phyloP scores from a whole-genome alignment of 1,140 invertebrate species.

The Ips typographus region DNA sequence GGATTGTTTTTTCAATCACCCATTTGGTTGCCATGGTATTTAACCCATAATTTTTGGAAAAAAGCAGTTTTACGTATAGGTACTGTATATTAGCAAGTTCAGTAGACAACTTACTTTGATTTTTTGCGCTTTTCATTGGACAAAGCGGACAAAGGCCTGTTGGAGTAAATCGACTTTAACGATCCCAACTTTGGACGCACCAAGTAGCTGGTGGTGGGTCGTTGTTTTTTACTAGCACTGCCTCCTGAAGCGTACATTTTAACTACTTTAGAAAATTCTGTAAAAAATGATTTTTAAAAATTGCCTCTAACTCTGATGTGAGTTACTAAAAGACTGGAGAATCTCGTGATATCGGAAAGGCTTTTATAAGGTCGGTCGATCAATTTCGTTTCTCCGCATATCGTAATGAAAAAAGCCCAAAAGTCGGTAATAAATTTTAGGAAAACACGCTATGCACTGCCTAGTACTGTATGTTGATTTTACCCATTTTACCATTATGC shows the following conservation, averaged over 20 bases:
- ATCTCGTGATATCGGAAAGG: background rate
- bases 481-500: too few species aligned
- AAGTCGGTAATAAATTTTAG: conserved; percentile 4
- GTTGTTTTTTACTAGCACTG: conserved; percentile 36
- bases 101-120: conserved; percentile 41
- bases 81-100: too few species aligned
- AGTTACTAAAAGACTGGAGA: background rate
- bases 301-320: background rate
- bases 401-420: background rate
- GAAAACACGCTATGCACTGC: conserved; percentile 27
- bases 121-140: conserved; percentile 45
- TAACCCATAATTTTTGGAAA: background rate
- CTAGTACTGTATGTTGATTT: conserved; percentile 9
- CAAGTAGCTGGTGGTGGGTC: conserved; percentile 41
- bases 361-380: conserved; percentile 20
- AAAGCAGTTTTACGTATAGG: too few species aligned
- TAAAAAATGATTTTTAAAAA: too few species aligned
- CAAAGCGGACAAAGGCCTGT: conserved; percentile 36
- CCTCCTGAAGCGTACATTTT: conserved; percentile 20
- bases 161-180: conserved; percentile 39
- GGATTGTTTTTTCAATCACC: background rate
- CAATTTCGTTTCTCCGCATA: conserved; percentile 4
- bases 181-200: conserved; percentile 44
- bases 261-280: too few species aligned
- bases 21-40: background rate